Conservation (phyloP, 2,113 vertebrate genomes). For the Odocoileus virginianus region DNA sequence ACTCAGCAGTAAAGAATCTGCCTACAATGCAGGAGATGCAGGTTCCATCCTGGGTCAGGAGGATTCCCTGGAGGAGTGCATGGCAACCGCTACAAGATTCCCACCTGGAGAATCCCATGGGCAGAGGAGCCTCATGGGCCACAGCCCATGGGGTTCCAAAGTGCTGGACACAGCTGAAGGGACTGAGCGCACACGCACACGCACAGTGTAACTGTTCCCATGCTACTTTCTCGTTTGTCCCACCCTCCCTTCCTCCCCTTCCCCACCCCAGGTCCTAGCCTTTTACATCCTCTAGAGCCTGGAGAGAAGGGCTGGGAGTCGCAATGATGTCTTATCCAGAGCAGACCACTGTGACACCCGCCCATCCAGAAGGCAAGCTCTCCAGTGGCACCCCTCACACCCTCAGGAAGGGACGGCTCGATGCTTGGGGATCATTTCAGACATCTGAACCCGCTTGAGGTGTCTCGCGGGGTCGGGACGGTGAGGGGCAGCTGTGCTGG, state of each 20-base stretch:
- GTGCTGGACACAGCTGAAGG: neutral
- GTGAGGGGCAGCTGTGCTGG: accelerated
- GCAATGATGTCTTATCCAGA: accelerated
- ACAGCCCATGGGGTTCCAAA: neutral
- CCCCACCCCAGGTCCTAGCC: neutral
- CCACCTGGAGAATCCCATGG: neutral
- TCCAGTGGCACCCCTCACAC: neutral
- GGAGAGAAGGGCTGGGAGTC: no score
- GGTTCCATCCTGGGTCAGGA: neutral
- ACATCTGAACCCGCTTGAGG: no score
- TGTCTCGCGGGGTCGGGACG: neutral
- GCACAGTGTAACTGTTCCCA: neutral
- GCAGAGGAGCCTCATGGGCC: neutral
- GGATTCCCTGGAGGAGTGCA: neutral
- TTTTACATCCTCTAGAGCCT: neutral
- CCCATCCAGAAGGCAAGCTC: neutral
- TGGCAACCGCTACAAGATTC: neutral
- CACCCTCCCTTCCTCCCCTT: neutral
- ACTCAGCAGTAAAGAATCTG: neutral
- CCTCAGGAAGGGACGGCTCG: neutral
- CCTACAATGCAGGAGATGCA: neutral
- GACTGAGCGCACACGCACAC: accelerated
- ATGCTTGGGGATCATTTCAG: accelerated
- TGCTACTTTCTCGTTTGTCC: accelerated
- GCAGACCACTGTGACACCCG: accelerated